Evolutionary conservation across 1,140 invertebrate species (phyloP).

Genomic region (Holcopasites calliopsidis): DNA sequence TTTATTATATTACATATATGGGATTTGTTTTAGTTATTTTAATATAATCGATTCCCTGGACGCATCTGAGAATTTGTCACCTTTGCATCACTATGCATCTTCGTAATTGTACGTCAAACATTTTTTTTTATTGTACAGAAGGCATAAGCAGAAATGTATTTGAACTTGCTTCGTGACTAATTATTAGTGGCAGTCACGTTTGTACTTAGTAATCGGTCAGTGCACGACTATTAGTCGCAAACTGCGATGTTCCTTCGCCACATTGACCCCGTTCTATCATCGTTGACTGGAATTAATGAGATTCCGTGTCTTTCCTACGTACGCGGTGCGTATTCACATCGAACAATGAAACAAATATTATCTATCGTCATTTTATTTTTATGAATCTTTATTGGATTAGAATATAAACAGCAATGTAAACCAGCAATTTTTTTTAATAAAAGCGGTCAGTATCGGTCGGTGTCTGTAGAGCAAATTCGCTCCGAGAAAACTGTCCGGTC

Average conservation of each 20-base stretch:
- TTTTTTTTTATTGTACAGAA: too few relatives aligned
- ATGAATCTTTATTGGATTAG: too few relatives aligned
- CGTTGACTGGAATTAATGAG: slow-evolving; percentile 59
- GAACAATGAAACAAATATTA: too few relatives aligned
- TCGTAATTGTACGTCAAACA: too few relatives aligned
- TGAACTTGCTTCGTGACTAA: slow-evolving; percentile 27
- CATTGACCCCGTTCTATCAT: slow-evolving; percentile 40
- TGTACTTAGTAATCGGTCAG: background rate
- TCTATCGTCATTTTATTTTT: too few relatives aligned
- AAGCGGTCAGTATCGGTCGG: background rate
- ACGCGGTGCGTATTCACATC: background rate
- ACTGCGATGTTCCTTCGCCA: slow-evolving; percentile 20
- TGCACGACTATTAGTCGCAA: slow-evolving; percentile 13
- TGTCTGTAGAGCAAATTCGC: background rate
- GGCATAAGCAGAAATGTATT: background rate
- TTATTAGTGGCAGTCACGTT: slow-evolving; percentile 32
- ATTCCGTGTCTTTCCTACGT: slow-evolving; percentile 37
- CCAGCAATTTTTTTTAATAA: too few relatives aligned
- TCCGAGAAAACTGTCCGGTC: slow-evolving; percentile 18
- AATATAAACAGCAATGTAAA: too few relatives aligned
- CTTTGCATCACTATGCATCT: too few relatives aligned
- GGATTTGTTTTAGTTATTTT: too few relatives aligned
- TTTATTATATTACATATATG: too few relatives aligned
- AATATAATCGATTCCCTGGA: too few relatives aligned
- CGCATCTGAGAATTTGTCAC: too few relatives aligned